These are phyloP conservation scores for Bombus terrestris DNA, from an alignment of 1,140 invertebrate genomes.

Conservation along the genomic window DNA sequence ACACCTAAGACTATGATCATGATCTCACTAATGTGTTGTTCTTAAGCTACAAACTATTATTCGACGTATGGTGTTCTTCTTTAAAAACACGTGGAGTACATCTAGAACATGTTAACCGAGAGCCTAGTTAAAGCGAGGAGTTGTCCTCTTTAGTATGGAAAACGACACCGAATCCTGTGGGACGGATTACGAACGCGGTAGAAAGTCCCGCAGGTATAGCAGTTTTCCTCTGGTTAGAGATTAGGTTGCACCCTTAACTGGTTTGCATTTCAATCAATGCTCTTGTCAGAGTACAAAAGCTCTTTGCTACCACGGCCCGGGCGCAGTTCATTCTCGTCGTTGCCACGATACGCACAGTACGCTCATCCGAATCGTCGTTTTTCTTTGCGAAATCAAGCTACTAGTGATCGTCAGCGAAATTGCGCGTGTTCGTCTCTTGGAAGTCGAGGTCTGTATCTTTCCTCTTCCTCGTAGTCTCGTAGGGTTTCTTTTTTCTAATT, in stretches of 20 bases:
- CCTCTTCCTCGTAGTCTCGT: no score
- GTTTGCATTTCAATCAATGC: conserved; percentile 82
- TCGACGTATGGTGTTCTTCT: background rate
- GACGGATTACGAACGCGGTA: conserved; percentile 29
- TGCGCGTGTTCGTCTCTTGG: background rate
- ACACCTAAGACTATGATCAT: background rate
- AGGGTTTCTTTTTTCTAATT: background rate
- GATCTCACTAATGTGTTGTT: background rate
- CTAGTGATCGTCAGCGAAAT: background rate
- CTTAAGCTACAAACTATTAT: no score
- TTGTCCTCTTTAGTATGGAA: conserved; percentile 60
- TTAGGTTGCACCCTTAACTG: conserved; percentile 81
- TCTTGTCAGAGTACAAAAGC: conserved; percentile 63
- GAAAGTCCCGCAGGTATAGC: conserved; percentile 40
- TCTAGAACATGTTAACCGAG: background rate
- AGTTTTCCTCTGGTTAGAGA: conserved; percentile 60
- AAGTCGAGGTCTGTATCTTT: background rate
- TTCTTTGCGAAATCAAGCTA: no score
- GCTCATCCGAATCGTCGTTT: background rate
- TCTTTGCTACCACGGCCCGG: background rate
- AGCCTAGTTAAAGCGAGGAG: conserved; percentile 6
- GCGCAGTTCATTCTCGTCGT: conserved; percentile 49
- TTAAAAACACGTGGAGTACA: background rate
- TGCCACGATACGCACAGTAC: background rate
- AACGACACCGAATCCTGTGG: conserved; percentile 68